Percentiles rank a stretch among this genome's conserved stretches.
phyloP scores from a whole-genome alignment of 2,888 invertebrate species.

The Tridacna crocea region DNA sequence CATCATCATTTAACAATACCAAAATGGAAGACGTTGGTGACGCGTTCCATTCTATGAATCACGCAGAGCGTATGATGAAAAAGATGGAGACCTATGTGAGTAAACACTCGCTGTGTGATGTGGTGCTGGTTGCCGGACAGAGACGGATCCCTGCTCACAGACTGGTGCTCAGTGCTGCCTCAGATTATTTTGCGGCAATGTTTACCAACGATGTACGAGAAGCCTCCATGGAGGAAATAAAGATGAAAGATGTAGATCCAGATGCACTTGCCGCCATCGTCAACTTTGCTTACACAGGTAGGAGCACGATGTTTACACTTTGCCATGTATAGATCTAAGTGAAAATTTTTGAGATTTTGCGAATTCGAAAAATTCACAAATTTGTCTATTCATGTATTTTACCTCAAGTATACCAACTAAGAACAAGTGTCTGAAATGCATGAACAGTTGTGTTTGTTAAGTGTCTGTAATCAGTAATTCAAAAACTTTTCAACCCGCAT shows the following conservation, averaged over 20 bases:
- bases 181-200: conserved; percentile 98
- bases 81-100: conserved; percentile 93
- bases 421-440: no score
- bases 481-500: no score
- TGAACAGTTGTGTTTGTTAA: no score
- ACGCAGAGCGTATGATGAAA: conserved; percentile 92
- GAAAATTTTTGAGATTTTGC: no score
- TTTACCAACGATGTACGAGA: conserved; percentile 95
- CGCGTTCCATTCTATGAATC: conserved; percentile 85
- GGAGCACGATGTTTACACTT: conserved; percentile 59
- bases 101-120: conserved; percentile 94
- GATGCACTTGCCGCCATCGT: conserved; percentile 93
- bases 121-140: conserved; percentile 91
- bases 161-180: conserved; percentile 94
- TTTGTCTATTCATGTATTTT: no score
- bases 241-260: conserved; percentile 92
- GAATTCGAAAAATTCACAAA: no score
- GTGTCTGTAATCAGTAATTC: no score
- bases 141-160: conserved; percentile 92
- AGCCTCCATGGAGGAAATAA: conserved; percentile 92
- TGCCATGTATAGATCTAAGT: no score
- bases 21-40: conserved; percentile 79
- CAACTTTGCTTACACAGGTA: conserved; percentile 96
- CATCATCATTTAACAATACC: conserved; percentile 61
- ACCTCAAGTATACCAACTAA: no score